phyloP scores from a whole-genome alignment of 2,113 vertebrate species.

The Gallinago paraguaiae region DNA sequence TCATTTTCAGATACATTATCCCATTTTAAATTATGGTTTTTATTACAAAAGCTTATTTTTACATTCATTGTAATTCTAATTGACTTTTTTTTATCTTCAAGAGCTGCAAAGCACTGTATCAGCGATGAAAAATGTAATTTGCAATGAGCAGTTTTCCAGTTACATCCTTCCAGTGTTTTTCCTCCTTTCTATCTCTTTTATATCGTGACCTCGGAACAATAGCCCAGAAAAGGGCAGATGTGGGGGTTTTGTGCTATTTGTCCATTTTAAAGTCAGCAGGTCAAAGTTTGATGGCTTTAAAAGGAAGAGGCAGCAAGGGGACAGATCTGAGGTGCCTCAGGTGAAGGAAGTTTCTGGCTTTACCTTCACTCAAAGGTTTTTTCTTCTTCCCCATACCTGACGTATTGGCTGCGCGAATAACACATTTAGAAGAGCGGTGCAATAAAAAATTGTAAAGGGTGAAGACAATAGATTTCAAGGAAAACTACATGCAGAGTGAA shows the following conservation, averaged over 20 bases:
- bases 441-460: constrained; percentile 40
- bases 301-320: constrained; percentile 1
- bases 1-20: constrained; percentile 64
- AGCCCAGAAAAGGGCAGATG: background rate
- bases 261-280: constrained; percentile 48
- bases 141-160: constrained; percentile 27
- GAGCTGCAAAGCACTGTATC: constrained; percentile 53
- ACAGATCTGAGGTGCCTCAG: background rate
- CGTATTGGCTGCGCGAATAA: constrained; percentile 32
- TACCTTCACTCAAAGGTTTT: constrained; percentile 6
- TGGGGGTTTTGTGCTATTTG: background rate
- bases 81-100: constrained; percentile 55
- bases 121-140: constrained; percentile 67
- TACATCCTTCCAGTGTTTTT: constrained; percentile 34
- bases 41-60: constrained; percentile 69
- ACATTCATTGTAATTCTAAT: constrained; percentile 68
- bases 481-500: constrained; percentile 68
- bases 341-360: constrained; percentile 44
- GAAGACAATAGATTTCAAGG: constrained; percentile 69
- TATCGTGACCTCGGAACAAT: background rate
- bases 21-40: constrained; percentile 63
- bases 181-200: constrained; percentile 9
- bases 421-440: constrained; percentile 40
- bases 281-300: constrained; percentile 35
- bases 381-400: background rate